Conservation (phyloP, 1,140 invertebrate species). For the Hypsibius dujardini region DNA sequence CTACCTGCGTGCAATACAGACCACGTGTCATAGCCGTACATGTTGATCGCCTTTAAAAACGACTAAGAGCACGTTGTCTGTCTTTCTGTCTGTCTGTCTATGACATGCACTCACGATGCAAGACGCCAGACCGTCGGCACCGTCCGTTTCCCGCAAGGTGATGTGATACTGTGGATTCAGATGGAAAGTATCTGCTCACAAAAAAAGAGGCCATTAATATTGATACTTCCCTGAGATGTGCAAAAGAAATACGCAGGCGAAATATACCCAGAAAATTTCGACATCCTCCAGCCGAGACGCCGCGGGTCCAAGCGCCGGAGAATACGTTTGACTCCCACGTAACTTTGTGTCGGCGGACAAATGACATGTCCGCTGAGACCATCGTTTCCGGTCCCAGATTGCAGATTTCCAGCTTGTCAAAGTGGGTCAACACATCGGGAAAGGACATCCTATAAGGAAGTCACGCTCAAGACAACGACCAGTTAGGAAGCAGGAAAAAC, state of each 20-base stretch:
- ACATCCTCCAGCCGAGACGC: conserved; percentile 86
- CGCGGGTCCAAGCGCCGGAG: conserved; percentile 73
- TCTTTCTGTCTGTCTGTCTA: no score
- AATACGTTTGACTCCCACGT: conserved; percentile 81
- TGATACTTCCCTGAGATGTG: background rate
- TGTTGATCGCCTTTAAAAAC: no score
- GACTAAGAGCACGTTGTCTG: no score
- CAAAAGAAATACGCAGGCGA: conserved; percentile 16
- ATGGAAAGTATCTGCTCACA: conserved; percentile 61
- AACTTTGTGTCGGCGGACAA: conserved; percentile 25
- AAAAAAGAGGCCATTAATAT: conserved; percentile 8
- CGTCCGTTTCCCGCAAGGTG: conserved; percentile 67
- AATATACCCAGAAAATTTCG: conserved; percentile 65
- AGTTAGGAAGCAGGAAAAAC: no score
- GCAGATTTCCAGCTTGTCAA: conserved; percentile 63
- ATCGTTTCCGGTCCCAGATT: conserved; percentile 85
- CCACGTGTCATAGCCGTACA: no score
- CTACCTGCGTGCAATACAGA: no score
- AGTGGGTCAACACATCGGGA: conserved; percentile 33
- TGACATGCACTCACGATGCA: no score
- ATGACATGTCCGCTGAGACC: conserved; percentile 38
- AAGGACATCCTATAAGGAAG: conserved; percentile 35
- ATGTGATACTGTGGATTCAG: conserved; percentile 90
- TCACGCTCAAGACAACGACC: no score
- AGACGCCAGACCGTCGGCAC: conserved; percentile 66